phyloP scores from a whole-genome alignment of 2,113 vertebrate genomes.

The Cyphomyrus plagiostoma region DNA sequence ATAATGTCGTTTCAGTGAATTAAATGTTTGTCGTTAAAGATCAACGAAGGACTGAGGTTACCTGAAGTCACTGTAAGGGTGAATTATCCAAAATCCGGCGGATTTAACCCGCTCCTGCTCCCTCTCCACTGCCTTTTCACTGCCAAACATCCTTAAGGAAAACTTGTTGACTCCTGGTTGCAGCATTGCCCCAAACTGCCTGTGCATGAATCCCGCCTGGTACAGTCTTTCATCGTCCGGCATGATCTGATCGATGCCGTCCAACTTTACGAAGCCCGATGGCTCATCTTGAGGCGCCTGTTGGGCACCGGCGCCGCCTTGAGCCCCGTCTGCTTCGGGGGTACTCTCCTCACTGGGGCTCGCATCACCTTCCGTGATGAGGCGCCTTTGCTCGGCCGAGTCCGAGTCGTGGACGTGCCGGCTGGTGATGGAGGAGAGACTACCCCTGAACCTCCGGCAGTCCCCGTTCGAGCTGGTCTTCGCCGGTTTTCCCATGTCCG shows the following conservation, averaged over 20 bases:
- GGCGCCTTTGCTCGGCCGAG: conserved; percentile 79
- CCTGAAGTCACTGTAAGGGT: conserved; percentile 99
- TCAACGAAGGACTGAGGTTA: conserved; percentile 49
- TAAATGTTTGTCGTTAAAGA: background rate
- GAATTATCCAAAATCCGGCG: conserved; percentile 98
- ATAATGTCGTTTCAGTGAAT: background rate
- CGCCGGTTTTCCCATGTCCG: conserved; percentile 68
- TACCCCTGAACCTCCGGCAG: conserved; percentile 88
- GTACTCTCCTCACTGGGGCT: conserved; percentile 70
- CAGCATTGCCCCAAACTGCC: conserved; percentile 94
- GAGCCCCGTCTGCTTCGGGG: conserved; percentile 68
- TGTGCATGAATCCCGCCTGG: conserved; percentile 91
- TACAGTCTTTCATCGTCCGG: conserved; percentile 85
- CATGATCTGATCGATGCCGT: conserved; percentile 82
- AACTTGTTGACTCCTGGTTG: conserved; percentile 99
- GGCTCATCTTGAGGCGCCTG: conserved; percentile 60
- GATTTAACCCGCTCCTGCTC: conserved; percentile 97
- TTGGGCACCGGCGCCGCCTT: conserved; percentile 53
- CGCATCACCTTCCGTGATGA: conserved; percentile 83
- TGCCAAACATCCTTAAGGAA: conserved; percentile 98
- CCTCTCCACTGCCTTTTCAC: conserved; percentile 96
- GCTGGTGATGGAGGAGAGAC: conserved; percentile 87
- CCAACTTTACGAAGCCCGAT: conserved; percentile 78
- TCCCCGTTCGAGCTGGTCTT: conserved; percentile 96
- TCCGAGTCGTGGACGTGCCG: conserved; percentile 79